Base-by-base conservation (phyloP, 2,797 vertebrate species). In the Alcedo quadribrachys region DNA sequence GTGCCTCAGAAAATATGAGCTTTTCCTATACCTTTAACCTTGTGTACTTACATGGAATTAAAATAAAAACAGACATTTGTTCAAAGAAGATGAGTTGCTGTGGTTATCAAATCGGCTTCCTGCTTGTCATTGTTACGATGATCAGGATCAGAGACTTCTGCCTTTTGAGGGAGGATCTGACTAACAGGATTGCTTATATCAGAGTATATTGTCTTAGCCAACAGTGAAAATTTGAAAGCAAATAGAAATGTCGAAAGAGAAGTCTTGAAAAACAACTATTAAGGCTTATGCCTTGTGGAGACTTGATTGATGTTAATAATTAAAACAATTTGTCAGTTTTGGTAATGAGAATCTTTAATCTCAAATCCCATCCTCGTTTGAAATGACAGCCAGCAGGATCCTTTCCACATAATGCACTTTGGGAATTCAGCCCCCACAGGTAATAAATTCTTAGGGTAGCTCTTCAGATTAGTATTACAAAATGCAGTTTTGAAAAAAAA, bases 241-340 rank as follows among this genome's bases (percentile, higher is more conserved):
- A 68, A 68, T 71, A 87, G 81, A 92, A 91, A 88, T 66, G 42
- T 75, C 70, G 81, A 81, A 94, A 57, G 85, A 61, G 45, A 81
- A 55, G 63, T n/a, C n/a, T 92, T 91, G 71, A 87, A 66, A 96
- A 94, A 84, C 43, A 74, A 8, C 74, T 89, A 7, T 69, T 84
- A 66, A 68, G 46, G 12, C 54, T 87, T 95, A 35, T 85, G 68
- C 58, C 89, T 94, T 84, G 48, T 82, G 48, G 74, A 92, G 79
- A 65, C 32, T 43, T 94, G 88, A 88, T 87, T 95, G 75, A 92
- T 89, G 84, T 91, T 95, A 93, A 80, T 93, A 93, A 93, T 83
- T 89, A 93, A 87, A 81, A 75, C 69, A 87, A 91, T 84, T 84
- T 93, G 28, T 89, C 76, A 60, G 25, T 93, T 96, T 92, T 96